Conservation (phyloP, 2,797 vertebrate species). For the Novumbra hubbsi region DNA sequence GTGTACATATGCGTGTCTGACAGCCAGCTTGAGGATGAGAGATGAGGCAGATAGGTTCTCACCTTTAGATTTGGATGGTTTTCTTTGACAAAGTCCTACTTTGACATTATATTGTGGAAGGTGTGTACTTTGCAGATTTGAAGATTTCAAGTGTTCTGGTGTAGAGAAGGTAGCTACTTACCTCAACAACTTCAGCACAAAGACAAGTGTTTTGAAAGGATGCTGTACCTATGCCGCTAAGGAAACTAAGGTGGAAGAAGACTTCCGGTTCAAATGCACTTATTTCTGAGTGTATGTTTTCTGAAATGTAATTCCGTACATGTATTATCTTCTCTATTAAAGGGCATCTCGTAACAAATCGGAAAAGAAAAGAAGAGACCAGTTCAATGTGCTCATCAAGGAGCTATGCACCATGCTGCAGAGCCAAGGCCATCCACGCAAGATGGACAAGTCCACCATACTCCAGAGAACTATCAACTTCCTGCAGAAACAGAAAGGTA, state of each 20-base stretch:
- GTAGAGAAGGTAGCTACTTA: neutral
- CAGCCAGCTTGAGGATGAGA: neutral
- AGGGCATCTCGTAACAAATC: slow-evolving; percentile 85
- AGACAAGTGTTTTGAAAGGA: neutral
- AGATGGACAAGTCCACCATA: slow-evolving; percentile 87
- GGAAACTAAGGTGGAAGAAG: neutral
- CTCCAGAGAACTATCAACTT: slow-evolving; percentile 83
- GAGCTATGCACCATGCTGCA: slow-evolving; percentile 87
- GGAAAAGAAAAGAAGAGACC: slow-evolving; percentile 83
- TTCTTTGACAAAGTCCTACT: neutral
- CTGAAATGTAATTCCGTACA: neutral
- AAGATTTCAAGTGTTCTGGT: neutral
- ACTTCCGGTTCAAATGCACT: neutral
- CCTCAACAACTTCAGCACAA: neutral
- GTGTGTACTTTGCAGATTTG: neutral
- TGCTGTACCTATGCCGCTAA: neutral
- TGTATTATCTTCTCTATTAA: slow-evolving; percentile 24
- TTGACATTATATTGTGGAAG: neutral
- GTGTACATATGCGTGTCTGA: slow-evolving; percentile 11
- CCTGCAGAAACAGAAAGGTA: slow-evolving; percentile 88
- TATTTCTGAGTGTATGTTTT: neutral
- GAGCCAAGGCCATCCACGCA: slow-evolving; percentile 81
- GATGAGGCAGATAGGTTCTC: neutral
- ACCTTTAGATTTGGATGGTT: neutral
- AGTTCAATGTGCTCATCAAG: slow-evolving; percentile 84